These are phyloP conservation scores for Anguilla marmorata DNA, from an alignment of 2,797 vertebrate species.

Conservation along the genomic window DNA sequence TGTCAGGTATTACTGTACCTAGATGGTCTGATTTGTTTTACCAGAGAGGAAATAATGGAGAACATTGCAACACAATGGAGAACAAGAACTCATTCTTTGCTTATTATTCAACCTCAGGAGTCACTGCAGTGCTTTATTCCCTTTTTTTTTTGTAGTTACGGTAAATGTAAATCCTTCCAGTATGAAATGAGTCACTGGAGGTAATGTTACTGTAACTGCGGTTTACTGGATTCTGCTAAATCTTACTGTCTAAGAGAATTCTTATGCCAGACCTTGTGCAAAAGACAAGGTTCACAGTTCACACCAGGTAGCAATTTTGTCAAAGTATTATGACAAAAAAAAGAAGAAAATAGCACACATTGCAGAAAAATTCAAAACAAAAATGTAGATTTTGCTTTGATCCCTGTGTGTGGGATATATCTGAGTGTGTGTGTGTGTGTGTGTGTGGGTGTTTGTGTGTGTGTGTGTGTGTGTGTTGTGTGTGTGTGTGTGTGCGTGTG, in stretches of 20 bases:
- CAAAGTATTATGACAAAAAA: no score
- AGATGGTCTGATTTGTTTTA: not conserved
- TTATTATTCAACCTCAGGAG: conserved; percentile 18
- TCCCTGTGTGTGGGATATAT: not conserved
- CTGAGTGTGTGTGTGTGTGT: no score
- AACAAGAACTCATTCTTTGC: conserved; percentile 15
- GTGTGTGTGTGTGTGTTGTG: not conserved
- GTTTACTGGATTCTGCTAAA: no score
- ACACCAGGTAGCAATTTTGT: no score
- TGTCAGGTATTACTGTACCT: not conserved
- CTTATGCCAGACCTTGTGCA: conserved; percentile 18
- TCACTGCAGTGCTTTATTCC: not conserved
- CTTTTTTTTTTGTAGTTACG: not conserved
- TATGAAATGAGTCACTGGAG: conserved; percentile 33
- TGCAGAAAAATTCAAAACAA: conserved; percentile 51
- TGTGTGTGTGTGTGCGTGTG: not conserved
- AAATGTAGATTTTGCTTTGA: not conserved
- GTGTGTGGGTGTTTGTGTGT: not conserved
- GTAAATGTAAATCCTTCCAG: conserved; percentile 32
- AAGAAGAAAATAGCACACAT: conserved; percentile 13
- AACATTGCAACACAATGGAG: conserved; percentile 1
- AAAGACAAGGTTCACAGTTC: conserved; percentile 33
- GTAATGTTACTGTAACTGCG: conserved; percentile 21
- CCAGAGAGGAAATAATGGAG: conserved; percentile 11
- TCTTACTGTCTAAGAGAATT: conserved; percentile 1